Evolutionary conservation across 2,888 invertebrate species (phyloP).

Genomic region (Melinopterus prodromus): DNA sequence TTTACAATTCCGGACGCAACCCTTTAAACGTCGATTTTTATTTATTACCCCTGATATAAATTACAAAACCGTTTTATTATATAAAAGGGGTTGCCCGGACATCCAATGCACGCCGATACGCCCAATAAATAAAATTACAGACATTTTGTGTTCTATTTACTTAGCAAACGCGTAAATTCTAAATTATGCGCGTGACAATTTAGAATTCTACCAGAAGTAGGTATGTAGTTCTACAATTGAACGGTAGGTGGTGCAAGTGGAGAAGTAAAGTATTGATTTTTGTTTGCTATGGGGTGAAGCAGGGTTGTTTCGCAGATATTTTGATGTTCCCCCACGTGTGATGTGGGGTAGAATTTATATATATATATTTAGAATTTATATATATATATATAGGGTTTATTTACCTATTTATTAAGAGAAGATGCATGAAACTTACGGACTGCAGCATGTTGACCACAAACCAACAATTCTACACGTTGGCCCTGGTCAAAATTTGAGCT

Average conservation of each 20-base stretch:
- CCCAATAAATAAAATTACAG: conserved; percentile 24
- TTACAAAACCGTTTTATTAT: conserved; percentile 17
- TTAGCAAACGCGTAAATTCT: not conserved
- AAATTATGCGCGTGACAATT: not conserved
- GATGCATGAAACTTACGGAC: conserved; percentile 46
- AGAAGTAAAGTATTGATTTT: conserved; percentile 20
- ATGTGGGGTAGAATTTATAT: not conserved
- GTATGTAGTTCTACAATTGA: not conserved
- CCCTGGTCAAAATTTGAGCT: conserved; percentile 54
- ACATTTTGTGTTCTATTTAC: not conserved
- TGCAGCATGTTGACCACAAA: conserved; percentile 57
- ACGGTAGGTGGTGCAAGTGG: not conserved
- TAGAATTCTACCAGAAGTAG: not conserved
- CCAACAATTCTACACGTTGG: conserved; percentile 55
- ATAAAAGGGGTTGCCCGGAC: conserved; percentile 8
- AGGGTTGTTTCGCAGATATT: conserved; percentile 11
- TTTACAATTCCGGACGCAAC: conserved; percentile 33
- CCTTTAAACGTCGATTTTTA: conserved; percentile 44
- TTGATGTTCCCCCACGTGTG: not conserved
- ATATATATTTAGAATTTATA: not conserved
- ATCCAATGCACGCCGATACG: not conserved
- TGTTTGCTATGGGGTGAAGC: not conserved
- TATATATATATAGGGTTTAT: not conserved
- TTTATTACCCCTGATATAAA: conserved; percentile 36
- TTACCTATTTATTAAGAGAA: not conserved